Conservation (phyloP, 2,797 vertebrate species). For the Danio albolineatus region DNA sequence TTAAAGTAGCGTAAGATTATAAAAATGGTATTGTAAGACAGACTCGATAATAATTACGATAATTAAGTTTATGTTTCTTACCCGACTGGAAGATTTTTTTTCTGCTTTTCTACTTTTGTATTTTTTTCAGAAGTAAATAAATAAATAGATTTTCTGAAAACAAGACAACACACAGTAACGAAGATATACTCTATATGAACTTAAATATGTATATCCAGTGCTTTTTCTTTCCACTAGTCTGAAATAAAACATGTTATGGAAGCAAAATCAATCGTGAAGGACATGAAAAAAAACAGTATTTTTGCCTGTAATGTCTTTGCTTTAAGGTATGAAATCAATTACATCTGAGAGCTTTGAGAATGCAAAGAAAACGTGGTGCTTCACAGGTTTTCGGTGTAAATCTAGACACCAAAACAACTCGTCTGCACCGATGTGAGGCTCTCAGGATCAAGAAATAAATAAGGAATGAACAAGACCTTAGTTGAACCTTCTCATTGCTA, state of each 20-base stretch:
- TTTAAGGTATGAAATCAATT: background rate
- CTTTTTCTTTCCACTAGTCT: background rate
- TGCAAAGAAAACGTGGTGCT: background rate
- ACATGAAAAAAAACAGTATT: background rate
- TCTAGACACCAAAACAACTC: background rate
- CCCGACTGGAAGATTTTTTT: too few species aligned
- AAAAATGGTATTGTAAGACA: too few species aligned
- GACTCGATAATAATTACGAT: too few species aligned
- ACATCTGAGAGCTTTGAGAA: background rate
- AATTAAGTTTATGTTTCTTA: too few species aligned
- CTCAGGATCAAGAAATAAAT: background rate
- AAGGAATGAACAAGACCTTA: constrained; percentile 6
- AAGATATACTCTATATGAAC: too few species aligned
- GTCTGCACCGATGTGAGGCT: constrained; percentile 7
- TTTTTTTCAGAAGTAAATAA: too few species aligned
- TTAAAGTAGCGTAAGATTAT: too few species aligned
- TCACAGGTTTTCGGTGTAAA: background rate
- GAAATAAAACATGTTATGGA: background rate
- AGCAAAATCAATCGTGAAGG: background rate
- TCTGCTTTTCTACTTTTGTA: too few species aligned
- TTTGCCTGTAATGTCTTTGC: background rate
- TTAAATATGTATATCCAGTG: background rate
- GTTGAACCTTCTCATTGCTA: background rate
- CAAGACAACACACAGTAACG: too few species aligned
- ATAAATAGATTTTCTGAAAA: too few species aligned